These are phyloP conservation scores for Boulengeromyrus knoepffleri DNA, from an alignment of 2,113 vertebrate genomes.

Conservation along the genomic window DNA sequence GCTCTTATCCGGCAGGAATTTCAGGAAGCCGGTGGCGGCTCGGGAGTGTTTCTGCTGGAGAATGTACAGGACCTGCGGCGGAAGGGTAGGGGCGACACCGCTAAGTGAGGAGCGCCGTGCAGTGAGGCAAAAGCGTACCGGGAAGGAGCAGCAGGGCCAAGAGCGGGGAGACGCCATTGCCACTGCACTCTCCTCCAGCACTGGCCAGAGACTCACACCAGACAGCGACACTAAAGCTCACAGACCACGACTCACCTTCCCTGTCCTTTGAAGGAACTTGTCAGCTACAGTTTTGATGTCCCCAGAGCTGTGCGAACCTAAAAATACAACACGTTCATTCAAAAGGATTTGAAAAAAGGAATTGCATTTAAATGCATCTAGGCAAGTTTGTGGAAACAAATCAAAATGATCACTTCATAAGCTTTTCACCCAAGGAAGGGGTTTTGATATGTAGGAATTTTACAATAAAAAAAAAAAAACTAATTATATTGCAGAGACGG, in stretches of 20 bases:
- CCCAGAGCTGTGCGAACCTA: constrained; percentile 9
- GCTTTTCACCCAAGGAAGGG: not conserved
- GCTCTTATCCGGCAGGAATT: constrained; percentile 78
- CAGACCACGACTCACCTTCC: constrained; percentile 68
- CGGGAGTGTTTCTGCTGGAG: constrained; percentile 88
- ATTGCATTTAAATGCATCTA: not conserved
- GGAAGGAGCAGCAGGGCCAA: too few relatives aligned
- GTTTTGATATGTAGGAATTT: not conserved
- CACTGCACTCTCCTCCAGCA: not conserved
- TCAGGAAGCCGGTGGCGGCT: constrained; percentile 83
- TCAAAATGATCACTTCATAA: not conserved
- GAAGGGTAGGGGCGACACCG: not conserved
- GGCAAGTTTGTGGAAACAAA: not conserved
- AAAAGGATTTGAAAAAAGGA: not conserved
- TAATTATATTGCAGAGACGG: not conserved
- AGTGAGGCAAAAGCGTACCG: not conserved
- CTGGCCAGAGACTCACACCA: not conserved
- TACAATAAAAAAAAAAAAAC: not conserved
- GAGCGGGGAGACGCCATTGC: not conserved
- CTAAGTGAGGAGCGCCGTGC: not conserved
- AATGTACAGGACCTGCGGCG: constrained; percentile 84
- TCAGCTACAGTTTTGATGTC: constrained; percentile 48
- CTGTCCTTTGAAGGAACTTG: constrained; percentile 75
- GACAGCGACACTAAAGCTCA: too few relatives aligned
- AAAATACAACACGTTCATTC: not conserved